A percentile compares a stretch with the other conserved stretches of the same genome.
These are phyloP conservation scores for Carlito syrichta DNA, from an alignment of 2,113 vertebrate genomes.

Conservation along the genomic window DNA sequence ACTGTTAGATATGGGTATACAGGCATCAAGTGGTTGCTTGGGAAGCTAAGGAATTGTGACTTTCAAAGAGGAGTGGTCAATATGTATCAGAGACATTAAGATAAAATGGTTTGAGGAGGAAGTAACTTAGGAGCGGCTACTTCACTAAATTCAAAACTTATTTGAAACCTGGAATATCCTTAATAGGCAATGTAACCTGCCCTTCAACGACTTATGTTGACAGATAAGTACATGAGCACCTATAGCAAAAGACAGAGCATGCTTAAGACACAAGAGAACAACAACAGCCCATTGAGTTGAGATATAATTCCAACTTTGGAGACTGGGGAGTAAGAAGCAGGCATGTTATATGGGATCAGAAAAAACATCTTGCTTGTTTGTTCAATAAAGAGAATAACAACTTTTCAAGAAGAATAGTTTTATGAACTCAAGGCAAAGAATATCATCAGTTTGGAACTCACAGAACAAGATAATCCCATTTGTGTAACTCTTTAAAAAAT, in stretches of 20 bases:
- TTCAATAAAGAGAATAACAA: neutral
- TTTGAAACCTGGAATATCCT: neutral
- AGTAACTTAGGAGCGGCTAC: neutral
- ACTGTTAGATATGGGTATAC: neutral
- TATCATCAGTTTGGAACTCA: neutral
- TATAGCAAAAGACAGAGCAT: neutral
- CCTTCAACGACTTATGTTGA: neutral
- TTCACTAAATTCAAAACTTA: neutral
- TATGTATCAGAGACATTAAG: neutral
- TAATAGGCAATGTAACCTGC: neutral
- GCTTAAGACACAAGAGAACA: neutral
- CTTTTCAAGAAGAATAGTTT: neutral
- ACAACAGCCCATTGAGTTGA: neutral
- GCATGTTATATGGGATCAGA: neutral
- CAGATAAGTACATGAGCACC: neutral
- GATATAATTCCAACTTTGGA: neutral
- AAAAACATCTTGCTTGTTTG: neutral
- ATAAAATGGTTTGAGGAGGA: neutral
- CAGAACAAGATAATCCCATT: neutral
- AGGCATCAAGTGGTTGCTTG: neutral
- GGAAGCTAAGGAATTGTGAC: neutral
- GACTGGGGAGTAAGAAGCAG: neutral
- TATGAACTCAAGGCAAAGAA: neutral
- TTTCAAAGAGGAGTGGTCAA: neutral
- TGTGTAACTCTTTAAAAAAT: neutral